Evolutionary conservation across 2,888 invertebrate genomes (phyloP), one percentile per base, ranked within the genome.

Genomic region (Homarus gammarus): DNA sequence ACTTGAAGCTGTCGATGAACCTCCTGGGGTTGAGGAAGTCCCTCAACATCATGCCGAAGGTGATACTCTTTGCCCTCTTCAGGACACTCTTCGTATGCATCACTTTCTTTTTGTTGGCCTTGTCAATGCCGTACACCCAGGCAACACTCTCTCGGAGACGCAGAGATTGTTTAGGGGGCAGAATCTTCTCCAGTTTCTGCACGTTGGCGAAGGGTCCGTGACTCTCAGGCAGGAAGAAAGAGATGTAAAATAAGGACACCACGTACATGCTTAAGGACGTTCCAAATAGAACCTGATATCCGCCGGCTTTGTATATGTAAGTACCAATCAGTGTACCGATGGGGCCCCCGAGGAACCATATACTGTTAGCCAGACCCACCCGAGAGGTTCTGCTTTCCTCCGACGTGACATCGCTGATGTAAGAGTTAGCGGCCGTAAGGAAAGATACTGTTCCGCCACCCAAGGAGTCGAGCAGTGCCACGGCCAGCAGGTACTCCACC

Each of bases 321-420:
- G 90, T 91, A 15, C 91, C 91, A 68, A 91, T 84, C 38, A 91
- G 72, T 2, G 90, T 90, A 33, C 91, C 91, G 15, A 91, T 85
- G 10, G 91, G 91, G 6, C 91, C 91, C 27, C 91, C 91, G 38
- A 91, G 70, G 85, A 91, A 91, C 91, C 91, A 91, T 40, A 91
- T 87, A 70, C 91, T 91, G 87, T 91, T 91, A 44, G 91, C 91
- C 22, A 91, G 51, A 36, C 87, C 92, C 70, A 92, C 87, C 40
- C 92, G 89, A 10, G 90, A 89, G 3, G 92, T 92, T 49, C 92
- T 72, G n/a, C 44, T 75, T 68, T 78, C 87, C 86, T 91, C 84
- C 15, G 92, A 90, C 10, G 92, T 92, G 8, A 92, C 92, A 82
- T 92, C 92, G 75, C 91, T 89, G 79, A 92, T 92, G 90, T 92